Evolutionary conservation across 2,797 vertebrate species (phyloP).

Genomic region (Melanogrammus aeglefinus): DNA sequence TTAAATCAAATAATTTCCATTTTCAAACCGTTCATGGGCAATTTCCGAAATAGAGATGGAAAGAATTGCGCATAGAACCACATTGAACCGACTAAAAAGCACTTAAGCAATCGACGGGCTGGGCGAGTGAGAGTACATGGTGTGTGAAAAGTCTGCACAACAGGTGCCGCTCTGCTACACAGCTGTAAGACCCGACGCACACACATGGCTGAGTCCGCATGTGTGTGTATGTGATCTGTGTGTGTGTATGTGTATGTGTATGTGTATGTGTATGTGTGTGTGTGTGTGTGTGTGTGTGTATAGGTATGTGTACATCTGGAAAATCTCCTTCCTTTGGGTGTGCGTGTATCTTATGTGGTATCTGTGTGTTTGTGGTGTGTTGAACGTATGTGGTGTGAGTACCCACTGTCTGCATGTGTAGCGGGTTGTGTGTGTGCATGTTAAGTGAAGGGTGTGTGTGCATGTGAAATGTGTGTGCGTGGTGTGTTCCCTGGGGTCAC

Average conservation of each 20-base stretch:
- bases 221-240: background rate
- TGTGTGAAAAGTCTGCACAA: background rate
- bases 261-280: background rate
- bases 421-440: background rate
- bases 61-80: background rate
- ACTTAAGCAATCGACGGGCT: background rate
- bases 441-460: background rate
- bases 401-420: background rate
- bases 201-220: background rate
- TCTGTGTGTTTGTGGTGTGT: background rate
- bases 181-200: background rate
- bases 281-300: background rate
- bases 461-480: background rate
- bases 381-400: background rate
- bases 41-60: background rate
- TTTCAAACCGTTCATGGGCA: slow-evolving; percentile 1
- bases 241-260: background rate
- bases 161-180: background rate
- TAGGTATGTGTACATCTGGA: background rate
- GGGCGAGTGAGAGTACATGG: background rate
- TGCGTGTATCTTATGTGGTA: background rate
- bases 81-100: slow-evolving; percentile 4
- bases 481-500: background rate
- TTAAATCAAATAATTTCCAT: slow-evolving; percentile 1
- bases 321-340: background rate